Percentiles rank a stretch among this genome's conserved stretches.
phyloP scores from a whole-genome alignment of 2,797 vertebrate species.

The Adrianichthys oophorus region DNA sequence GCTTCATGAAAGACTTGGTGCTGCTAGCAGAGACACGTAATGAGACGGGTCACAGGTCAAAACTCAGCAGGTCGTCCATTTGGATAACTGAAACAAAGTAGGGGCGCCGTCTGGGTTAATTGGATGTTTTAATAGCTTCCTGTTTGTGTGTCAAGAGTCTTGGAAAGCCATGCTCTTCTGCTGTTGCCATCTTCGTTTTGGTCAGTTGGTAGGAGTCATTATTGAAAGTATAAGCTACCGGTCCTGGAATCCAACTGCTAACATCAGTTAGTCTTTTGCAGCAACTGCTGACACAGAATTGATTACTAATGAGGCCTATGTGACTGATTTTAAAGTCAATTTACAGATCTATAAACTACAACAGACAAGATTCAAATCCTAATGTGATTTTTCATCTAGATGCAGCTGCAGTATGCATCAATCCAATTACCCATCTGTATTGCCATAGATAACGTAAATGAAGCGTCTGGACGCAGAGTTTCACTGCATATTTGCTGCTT shows the following conservation, averaged over 20 bases:
- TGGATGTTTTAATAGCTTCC: conserved; percentile 34
- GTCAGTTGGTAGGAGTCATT: conserved; percentile 1
- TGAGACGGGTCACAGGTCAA: conserved; percentile 46
- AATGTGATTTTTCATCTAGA: not conserved
- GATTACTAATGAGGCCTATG: not conserved
- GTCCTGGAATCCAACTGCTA: not conserved
- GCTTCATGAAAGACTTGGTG: conserved; percentile 36
- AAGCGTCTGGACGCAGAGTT: not conserved
- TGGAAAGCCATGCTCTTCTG: conserved; percentile 4
- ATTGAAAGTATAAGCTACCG: not conserved
- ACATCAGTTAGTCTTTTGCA: not conserved
- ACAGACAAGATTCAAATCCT: not conserved
- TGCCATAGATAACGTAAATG: too few species aligned
- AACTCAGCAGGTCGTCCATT: conserved; percentile 3
- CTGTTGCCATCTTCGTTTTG: conserved; percentile 16
- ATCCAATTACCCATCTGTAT: too few species aligned
- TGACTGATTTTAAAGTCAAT: not conserved
- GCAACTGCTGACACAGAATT: not conserved
- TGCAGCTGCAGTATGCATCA: too few species aligned
- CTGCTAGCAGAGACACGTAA: conserved; percentile 40
- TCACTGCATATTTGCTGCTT: too few species aligned
- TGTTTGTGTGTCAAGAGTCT: conserved; percentile 8
- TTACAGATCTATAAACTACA: not conserved
- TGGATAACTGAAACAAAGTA: conserved; percentile 27
- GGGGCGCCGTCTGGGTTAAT: not conserved